These are phyloP conservation scores for Tipula vernalis DNA, from an alignment of 2,888 invertebrate species.

Conservation along the genomic window DNA sequence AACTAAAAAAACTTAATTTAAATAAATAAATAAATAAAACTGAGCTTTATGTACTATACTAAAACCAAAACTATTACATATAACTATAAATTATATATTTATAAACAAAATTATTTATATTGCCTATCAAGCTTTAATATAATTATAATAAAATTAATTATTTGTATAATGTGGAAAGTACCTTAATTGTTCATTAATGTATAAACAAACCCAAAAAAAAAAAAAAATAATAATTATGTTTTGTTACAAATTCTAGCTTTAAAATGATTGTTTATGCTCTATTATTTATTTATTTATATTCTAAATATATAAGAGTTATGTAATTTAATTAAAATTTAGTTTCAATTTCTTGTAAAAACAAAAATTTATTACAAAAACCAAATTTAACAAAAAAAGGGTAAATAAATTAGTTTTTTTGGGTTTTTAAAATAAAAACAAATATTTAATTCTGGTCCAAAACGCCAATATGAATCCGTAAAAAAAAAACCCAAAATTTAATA, in stretches of 20 bases:
- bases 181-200: conserved; percentile 4
- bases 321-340: background rate
- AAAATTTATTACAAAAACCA: background rate
- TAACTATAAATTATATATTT: background rate
- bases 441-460: background rate
- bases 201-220: background rate
- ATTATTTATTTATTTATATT: background rate
- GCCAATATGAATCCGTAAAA: background rate
- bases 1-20: background rate
- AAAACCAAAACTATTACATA: background rate
- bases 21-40: background rate
- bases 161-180: conserved; percentile 4
- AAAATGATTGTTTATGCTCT: background rate
- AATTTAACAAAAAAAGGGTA: background rate
- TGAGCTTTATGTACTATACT: background rate
- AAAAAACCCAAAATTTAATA: background rate
- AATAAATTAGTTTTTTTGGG: background rate
- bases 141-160: background rate
- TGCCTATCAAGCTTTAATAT: background rate
- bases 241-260: background rate
- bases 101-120: background rate
- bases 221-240: background rate
- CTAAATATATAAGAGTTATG: background rate
- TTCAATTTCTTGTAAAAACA: background rate
- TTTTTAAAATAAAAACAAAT: background rate